A percentile compares a stretch with the other conserved stretches of the same genome.
Evolutionary conservation across 2,797 vertebrate genomes (phyloP).

Genomic region (Austrolebias charrua): DNA sequence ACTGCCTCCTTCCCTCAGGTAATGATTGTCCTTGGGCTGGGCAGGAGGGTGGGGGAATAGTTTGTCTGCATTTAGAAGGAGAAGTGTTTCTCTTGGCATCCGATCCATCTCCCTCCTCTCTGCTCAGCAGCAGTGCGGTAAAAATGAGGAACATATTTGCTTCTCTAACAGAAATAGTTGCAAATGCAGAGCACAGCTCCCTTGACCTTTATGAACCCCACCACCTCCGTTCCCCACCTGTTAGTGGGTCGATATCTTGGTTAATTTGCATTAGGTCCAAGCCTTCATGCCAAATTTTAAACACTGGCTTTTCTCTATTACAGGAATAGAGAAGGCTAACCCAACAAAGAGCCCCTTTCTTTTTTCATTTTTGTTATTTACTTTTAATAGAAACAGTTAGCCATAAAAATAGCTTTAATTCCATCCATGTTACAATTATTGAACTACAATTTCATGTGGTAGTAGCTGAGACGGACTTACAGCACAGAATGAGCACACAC

Average conservation of each 20-base stretch:
- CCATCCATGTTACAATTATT: too few relatives aligned
- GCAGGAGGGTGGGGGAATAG: constrained; percentile 44
- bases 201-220: constrained; percentile 70
- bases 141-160: constrained; percentile 50
- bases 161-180: constrained; percentile 68
- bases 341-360: too few relatives aligned
- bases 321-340: neutral
- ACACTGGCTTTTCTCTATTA: constrained; percentile 44
- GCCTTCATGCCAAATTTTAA: constrained; percentile 59
- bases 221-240: constrained; percentile 24
- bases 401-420: too few relatives aligned
- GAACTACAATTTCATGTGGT: too few relatives aligned
- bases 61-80: constrained; percentile 74
- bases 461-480: too few relatives aligned
- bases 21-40: constrained; percentile 81
- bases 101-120: constrained; percentile 32
- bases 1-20: constrained; percentile 73
- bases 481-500: too few relatives aligned
- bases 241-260: constrained; percentile 69
- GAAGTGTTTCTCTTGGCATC: constrained; percentile 70
- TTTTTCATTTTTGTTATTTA: too few relatives aligned
- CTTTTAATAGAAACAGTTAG: too few relatives aligned
- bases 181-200: constrained; percentile 67
- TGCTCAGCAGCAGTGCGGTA: constrained; percentile 55
- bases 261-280: constrained; percentile 70